A percentile compares a stretch with the other conserved stretches of the same genome.
These are phyloP conservation scores for Drosophila prolongata DNA, from an alignment of 2,888 invertebrate genomes.

Conservation along the genomic window DNA sequence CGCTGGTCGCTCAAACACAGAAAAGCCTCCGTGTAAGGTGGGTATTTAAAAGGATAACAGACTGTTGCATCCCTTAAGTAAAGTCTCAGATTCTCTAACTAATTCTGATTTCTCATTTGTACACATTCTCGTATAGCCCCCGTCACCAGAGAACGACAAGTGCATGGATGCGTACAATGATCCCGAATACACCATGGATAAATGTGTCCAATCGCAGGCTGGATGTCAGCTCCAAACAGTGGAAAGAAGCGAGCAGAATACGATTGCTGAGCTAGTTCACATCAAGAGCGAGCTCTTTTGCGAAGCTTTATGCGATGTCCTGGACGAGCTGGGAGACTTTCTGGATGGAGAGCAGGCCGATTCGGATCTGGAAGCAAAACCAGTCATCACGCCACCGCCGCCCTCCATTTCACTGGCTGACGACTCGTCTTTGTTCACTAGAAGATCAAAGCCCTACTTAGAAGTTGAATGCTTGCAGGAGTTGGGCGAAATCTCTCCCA, in stretches of 20 bases:
- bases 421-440: constrained; percentile 23
- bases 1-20: too few species aligned
- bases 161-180: neutral
- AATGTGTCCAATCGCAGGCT: neutral
- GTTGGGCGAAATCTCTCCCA: neutral
- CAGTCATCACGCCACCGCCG: constrained; percentile 17
- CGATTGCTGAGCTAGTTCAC: neutral
- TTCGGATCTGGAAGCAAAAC: neutral
- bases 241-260: neutral
- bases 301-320: constrained; percentile 19
- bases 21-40: neutral
- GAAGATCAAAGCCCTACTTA: constrained; percentile 1
- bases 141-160: too few species aligned
- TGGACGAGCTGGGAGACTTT: constrained; percentile 19
- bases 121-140: neutral
- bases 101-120: neutral
- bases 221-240: neutral
- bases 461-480: neutral
- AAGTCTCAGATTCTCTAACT: neutral
- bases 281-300: constrained; percentile 16
- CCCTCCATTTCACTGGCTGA: constrained; percentile 21
- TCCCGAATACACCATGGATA: neutral
- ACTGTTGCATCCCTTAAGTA: neutral
- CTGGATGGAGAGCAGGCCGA: constrained; percentile 11
- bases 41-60: neutral